phyloP scores from a whole-genome alignment of 2,113 vertebrate genomes.

The Prochilodus magdalenae region DNA sequence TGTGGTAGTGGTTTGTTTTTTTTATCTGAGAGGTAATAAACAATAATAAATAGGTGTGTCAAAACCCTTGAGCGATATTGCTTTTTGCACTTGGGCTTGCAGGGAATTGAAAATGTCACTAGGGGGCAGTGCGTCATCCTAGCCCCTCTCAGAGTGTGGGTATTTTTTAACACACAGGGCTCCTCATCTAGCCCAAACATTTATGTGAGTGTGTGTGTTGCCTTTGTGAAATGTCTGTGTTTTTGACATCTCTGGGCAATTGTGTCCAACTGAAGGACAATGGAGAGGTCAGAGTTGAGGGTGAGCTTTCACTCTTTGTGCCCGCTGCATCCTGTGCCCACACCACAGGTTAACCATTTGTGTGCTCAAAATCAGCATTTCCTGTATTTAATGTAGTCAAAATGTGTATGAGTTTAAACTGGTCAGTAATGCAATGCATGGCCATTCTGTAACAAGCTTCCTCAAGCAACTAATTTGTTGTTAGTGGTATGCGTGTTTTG shows the following conservation, averaged over 20 bases:
- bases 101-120: conserved; percentile 17
- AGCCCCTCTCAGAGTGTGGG: conserved; percentile 10
- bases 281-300: conserved; percentile 44
- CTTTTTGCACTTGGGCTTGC: background rate
- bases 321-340: conserved; percentile 44
- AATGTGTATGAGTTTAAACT: background rate
- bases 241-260: conserved; percentile 36
- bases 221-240: conserved; percentile 25
- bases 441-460: background rate
- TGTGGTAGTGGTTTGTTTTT: conserved; percentile 1
- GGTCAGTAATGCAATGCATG: background rate
- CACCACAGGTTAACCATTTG: conserved; percentile 22
- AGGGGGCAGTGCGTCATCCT: conserved; percentile 54
- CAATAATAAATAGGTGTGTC: background rate
- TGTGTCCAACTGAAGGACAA: conserved; percentile 48
- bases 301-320: conserved; percentile 34
- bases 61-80: background rate
- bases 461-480: background rate
- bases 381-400: background rate
- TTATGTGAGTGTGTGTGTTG: background rate
- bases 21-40: conserved; percentile 5
- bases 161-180: conserved; percentile 20
- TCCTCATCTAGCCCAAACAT: conserved; percentile 29
- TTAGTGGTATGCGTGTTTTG: too few species aligned
- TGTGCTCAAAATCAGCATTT: background rate